phyloP scores from a whole-genome alignment of 1,140 invertebrate species.

The Brachionus rotundiformis region DNA sequence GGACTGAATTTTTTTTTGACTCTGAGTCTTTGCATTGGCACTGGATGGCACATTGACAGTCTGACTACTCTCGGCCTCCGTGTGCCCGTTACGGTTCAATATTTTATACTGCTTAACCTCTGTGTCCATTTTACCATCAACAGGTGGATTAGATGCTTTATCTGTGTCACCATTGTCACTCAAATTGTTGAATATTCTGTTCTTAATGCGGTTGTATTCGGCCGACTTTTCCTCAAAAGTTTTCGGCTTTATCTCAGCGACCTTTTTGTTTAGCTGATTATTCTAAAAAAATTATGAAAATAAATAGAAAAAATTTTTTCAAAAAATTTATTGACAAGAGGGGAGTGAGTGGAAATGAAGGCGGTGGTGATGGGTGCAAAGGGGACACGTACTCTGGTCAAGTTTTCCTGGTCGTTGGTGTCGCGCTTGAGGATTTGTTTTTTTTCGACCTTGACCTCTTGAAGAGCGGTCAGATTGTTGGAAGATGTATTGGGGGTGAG shows the following conservation, averaged over 20 bases:
- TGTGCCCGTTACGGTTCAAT: background rate
- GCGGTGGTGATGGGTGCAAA: too few species aligned
- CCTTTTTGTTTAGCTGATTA: slow-evolving; percentile 8
- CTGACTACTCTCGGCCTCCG: background rate
- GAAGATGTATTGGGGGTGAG: slow-evolving; percentile 29
- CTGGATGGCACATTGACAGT: background rate
- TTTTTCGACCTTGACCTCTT: slow-evolving; percentile 9
- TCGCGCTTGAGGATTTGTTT: slow-evolving; percentile 49
- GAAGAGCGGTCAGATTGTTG: background rate
- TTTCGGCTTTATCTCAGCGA: background rate
- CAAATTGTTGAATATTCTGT: slow-evolving; percentile 38
- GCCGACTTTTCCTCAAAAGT: slow-evolving; percentile 51
- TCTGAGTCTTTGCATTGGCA: too few species aligned
- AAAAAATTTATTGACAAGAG: background rate
- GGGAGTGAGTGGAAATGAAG: background rate
- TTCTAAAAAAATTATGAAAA: too few species aligned
- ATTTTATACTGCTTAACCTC: slow-evolving; percentile 20
- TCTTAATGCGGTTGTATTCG: slow-evolving; percentile 39
- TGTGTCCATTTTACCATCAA: background rate
- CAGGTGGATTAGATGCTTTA: background rate
- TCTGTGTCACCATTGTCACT: background rate
- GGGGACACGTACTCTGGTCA: slow-evolving; percentile 2
- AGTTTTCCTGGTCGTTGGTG: slow-evolving; percentile 1
- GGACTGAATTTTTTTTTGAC: background rate
- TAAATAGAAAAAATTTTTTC: too few species aligned